Evolutionary conservation across 2,797 vertebrate genomes (phyloP).

Genomic region (Neoniphon sammara): DNA sequence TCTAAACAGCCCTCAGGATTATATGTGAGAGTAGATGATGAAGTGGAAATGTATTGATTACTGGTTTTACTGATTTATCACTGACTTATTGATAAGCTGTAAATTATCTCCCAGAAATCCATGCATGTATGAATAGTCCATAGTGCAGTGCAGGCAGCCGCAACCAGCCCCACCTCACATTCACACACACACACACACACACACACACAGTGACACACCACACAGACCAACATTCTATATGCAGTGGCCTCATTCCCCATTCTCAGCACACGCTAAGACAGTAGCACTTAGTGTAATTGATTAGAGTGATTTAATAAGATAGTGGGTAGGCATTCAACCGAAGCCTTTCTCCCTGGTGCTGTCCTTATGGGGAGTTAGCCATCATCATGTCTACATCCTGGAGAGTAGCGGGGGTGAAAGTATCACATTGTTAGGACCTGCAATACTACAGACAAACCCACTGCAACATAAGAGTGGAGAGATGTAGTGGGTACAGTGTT

Average conservation of each 20-base stretch:
- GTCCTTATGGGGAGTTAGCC: neutral
- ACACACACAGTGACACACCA: neutral
- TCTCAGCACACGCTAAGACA: neutral
- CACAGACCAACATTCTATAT: neutral
- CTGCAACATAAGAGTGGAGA: neutral
- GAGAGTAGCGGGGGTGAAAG: neutral
- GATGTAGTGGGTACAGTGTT: neutral
- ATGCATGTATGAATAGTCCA: slow-evolving; percentile 11
- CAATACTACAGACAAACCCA: neutral
- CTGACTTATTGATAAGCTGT: slow-evolving; percentile 28
- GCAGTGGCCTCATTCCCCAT: neutral
- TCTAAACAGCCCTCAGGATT: slow-evolving; percentile 44
- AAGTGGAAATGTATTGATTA: slow-evolving; percentile 50
- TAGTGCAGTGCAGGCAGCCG: neutral
- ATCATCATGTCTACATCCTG: neutral
- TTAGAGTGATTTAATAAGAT: slow-evolving; percentile 30
- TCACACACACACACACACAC: slow-evolving; percentile 3
- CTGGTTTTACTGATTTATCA: slow-evolving; percentile 41
- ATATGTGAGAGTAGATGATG: slow-evolving; percentile 2
- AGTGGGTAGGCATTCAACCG: slow-evolving; percentile 6
- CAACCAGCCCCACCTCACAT: neutral
- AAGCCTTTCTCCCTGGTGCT: slow-evolving; percentile 2
- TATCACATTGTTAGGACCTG: neutral
- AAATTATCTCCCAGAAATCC: slow-evolving; percentile 11
- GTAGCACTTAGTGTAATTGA: slow-evolving; percentile 34